These are phyloP conservation scores for Spilogale gracilis DNA, from an alignment of 2,113 vertebrate genomes.

Conservation along the genomic window DNA sequence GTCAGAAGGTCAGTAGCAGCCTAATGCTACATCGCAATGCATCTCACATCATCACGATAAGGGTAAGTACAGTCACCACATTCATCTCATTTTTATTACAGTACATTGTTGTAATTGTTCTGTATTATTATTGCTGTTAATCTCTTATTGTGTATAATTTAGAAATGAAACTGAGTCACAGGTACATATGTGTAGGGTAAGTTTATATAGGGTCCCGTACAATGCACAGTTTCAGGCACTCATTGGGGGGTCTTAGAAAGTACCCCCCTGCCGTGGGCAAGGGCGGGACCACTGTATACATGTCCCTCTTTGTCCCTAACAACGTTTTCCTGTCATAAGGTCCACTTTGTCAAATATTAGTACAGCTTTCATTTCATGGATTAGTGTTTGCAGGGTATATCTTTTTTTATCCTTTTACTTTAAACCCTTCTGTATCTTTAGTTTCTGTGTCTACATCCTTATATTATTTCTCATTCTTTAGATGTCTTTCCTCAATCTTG, in stretches of 20 bases:
- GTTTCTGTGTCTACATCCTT: background rate
- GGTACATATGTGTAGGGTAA: background rate
- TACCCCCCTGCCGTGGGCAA: background rate
- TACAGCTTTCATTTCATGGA: background rate
- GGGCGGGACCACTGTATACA: background rate
- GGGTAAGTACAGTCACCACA: background rate
- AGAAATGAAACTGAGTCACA: background rate
- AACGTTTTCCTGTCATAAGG: background rate
- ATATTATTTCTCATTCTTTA: background rate
- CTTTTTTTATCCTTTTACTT: background rate
- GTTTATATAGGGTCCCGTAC: background rate
- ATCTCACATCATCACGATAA: background rate
- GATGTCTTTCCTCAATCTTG: slow-evolving; percentile 13
- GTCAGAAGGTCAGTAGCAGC: background rate
- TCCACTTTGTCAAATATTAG: background rate
- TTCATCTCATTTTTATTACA: background rate
- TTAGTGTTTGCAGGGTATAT: background rate
- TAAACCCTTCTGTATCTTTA: background rate
- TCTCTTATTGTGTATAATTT: background rate
- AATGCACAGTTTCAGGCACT: background rate
- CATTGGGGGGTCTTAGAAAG: background rate
- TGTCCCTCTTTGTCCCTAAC: background rate
- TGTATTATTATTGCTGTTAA: background rate
- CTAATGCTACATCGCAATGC: background rate
- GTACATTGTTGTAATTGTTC: background rate